Evolutionary conservation across 1,140 invertebrate genomes (phyloP).

Genomic region (Phortica variegata): DNA sequence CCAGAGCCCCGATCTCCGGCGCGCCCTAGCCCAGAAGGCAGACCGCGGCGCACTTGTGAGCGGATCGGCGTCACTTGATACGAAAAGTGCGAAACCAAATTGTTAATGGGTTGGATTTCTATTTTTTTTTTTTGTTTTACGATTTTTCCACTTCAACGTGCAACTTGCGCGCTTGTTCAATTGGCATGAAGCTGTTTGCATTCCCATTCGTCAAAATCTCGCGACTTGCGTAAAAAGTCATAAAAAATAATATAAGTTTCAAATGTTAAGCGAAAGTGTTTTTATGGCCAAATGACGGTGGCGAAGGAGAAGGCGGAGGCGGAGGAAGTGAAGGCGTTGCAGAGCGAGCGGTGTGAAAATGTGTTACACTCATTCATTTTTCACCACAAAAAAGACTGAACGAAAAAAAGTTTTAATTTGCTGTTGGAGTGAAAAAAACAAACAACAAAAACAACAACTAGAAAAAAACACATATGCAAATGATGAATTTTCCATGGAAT

Average conservation of each 20-base stretch:
- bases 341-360: conserved; percentile 4
- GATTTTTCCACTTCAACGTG: no score
- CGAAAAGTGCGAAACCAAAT: conserved; percentile 19
- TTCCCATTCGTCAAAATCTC: no score
- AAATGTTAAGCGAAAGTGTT: no score
- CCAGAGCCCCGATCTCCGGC: conserved; percentile 16
- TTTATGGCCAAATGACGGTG: no score
- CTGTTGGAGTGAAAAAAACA: neutral
- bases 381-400: neutral
- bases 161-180: no score
- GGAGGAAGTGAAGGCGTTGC: no score
- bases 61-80: neutral
- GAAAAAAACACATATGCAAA: conserved; percentile 21
- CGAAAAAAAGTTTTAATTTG: neutral
- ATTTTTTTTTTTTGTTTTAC: no score
- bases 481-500: conserved; percentile 34
- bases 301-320: no score
- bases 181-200: no score
- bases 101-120: no score
- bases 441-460: neutral
- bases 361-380: conserved; percentile 2
- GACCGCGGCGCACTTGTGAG: conserved; percentile 21
- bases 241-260: no score
- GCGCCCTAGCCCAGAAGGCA: conserved; percentile 7
- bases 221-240: no score